Conservation (phyloP, 1,140 invertebrate genomes). For the Anastrepha obliqua region DNA sequence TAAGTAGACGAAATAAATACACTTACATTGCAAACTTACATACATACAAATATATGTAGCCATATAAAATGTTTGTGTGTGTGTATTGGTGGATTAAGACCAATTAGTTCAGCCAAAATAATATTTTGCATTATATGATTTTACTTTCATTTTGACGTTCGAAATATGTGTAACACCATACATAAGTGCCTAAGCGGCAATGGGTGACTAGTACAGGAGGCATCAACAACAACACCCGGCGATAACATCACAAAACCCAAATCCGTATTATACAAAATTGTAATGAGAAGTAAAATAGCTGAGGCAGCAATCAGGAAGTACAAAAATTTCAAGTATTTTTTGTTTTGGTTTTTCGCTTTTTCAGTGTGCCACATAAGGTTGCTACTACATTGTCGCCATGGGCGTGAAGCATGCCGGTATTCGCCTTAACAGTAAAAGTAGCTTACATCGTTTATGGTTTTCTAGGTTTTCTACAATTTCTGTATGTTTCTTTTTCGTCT, state of each 20-base stretch:
- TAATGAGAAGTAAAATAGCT: not conserved
- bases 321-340: constrained; percentile 8
- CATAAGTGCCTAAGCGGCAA: not conserved
- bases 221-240: not conserved
- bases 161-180: not conserved
- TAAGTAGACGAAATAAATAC: too few relatives aligned
- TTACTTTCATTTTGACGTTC: not conserved
- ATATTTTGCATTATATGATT: constrained; percentile 4
- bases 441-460: not conserved
- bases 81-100: not conserved
- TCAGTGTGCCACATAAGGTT: constrained; percentile 29
- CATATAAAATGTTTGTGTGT: too few relatives aligned
- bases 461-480: not conserved
- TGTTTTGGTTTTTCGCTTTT: not conserved
- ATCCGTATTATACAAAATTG: constrained; percentile 12
- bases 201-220: constrained; percentile 38
- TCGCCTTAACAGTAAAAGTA: not conserved
- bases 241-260: constrained; percentile 22
- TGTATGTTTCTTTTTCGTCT: not conserved
- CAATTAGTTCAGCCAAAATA: constrained; percentile 26
- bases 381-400: constrained; percentile 41
- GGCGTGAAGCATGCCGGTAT: constrained; percentile 6
- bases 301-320: constrained; percentile 17
- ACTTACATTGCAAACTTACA: too few relatives aligned
- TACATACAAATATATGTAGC: not conserved